Percentiles rank a stretch among this genome's conserved stretches.
These are phyloP conservation scores for Loxodonta africana DNA, from an alignment of 2,113 vertebrate genomes.

Conservation along the genomic window DNA sequence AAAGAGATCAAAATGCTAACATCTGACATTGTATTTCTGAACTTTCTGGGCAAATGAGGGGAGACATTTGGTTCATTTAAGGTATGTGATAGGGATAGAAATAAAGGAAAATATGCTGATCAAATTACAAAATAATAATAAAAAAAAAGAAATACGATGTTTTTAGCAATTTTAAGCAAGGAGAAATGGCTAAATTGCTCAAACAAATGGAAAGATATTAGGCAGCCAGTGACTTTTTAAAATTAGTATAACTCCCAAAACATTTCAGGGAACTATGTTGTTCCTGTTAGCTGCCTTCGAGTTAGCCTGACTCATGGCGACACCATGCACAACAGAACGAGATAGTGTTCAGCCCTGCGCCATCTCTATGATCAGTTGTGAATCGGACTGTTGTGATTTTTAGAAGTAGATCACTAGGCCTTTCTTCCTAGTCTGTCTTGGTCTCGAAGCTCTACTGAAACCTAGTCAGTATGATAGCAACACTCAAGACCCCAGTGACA, in stretches of 20 bases:
- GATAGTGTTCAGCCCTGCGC: no score
- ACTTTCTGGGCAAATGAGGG: background rate
- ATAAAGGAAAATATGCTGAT: background rate
- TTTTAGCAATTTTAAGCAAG: constrained; percentile 47
- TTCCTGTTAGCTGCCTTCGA: background rate
- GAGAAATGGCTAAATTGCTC: background rate
- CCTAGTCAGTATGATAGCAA: no score
- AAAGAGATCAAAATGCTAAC: rapidly evolving
- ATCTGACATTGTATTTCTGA: background rate
- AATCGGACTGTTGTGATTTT: no score
- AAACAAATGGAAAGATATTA: constrained; percentile 8
- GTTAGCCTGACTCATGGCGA: no score
- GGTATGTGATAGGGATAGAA: background rate
- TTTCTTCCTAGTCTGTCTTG: no score
- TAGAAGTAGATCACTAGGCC: no score
- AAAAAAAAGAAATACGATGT: background rate
- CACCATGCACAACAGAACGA: no score
- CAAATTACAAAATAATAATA: background rate
- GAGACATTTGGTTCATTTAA: background rate
- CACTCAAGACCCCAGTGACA: no score
- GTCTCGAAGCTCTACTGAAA: no score
- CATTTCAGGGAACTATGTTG: background rate
- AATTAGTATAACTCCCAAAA: background rate
- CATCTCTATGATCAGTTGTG: no score
- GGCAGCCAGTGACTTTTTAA: background rate